These are phyloP conservation scores for Bombus soroeensis DNA, from an alignment of 1,140 invertebrate genomes.

Conservation along the genomic window DNA sequence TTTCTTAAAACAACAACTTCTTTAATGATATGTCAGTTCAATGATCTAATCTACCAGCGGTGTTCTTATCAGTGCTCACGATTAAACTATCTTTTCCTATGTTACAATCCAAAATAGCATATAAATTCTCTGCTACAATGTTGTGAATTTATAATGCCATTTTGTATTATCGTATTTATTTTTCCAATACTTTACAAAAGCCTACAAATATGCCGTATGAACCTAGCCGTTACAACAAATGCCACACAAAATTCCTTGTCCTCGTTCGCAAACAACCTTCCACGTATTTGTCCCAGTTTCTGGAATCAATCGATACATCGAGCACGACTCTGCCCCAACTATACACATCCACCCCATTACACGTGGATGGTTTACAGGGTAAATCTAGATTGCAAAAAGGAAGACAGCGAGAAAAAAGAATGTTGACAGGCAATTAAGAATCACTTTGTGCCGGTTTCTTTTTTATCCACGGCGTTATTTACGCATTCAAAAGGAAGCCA, in stretches of 20 bases:
- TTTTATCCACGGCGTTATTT: constrained; percentile 7
- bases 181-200: too few relatives aligned
- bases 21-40: neutral
- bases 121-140: too few relatives aligned
- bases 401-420: neutral
- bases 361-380: neutral
- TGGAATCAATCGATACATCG: neutral
- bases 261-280: neutral
- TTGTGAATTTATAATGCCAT: too few relatives aligned
- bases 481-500: constrained; percentile 15
- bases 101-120: too few relatives aligned
- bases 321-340: neutral
- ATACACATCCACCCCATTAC: neutral
- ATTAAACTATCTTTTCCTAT: too few relatives aligned
- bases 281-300: constrained; percentile 6
- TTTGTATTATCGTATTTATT: too few relatives aligned
- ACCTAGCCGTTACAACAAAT: neutral
- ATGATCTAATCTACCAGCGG: too few relatives aligned
- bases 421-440: constrained; percentile 18
- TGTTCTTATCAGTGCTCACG: too few relatives aligned
- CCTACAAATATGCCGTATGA: too few relatives aligned
- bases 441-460: constrained; percentile 19
- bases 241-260: neutral
- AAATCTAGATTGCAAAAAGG: neutral
- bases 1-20: neutral